Evolutionary conservation across 2,888 invertebrate species (phyloP), one percentile per base, ranked within the genome.

Genomic region (Polietes domitor): DNA sequence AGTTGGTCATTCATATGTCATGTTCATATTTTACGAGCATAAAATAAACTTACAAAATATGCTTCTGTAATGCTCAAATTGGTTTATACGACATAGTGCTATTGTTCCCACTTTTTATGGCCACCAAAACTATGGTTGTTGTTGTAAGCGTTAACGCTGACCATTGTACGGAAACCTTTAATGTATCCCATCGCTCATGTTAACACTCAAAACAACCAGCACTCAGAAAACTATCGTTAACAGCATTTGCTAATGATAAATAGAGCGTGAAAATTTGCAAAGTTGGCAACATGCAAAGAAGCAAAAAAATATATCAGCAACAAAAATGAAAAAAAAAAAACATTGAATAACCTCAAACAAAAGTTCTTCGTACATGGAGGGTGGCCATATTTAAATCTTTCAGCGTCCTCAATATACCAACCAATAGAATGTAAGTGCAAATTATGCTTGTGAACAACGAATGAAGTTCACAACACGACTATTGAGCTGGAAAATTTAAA

Each of bases 241-340:
- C 76, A 80, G 83, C 77, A 80, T 83, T 83, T 80, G 80, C 80
- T 77, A 77, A 83, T 21, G 83, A 83, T n/a, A n/a, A 83, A 70
- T 83, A 77, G 83, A 83, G 83, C 83, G 70, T 80, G 50, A 83
- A n/a, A 83, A 77, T 75, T 70, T 50, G 32, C 32, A 70, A 77
- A 74, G 70, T 73, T 83, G 77, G 73, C 37, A 77, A 68, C 47
- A 72, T 37, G 79, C 65, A 76, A 83, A 41, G 41, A 7, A 10
- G 75, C 24, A 2, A 24, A 21, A 21, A 21, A 21, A 55, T n/a
- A 55, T 24, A 76, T 76, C 19, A 65, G 72, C 50, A 63, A 82
- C 28, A 77, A 37, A 37, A 65, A 28, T 17, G 26, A 63, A 75
- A 55, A 63, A n/a, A n/a, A n/a, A 24, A 63, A 15, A 58, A 28